Base-by-base conservation (phyloP, 2,888 invertebrate species). In the Drosophila falleni region DNA sequence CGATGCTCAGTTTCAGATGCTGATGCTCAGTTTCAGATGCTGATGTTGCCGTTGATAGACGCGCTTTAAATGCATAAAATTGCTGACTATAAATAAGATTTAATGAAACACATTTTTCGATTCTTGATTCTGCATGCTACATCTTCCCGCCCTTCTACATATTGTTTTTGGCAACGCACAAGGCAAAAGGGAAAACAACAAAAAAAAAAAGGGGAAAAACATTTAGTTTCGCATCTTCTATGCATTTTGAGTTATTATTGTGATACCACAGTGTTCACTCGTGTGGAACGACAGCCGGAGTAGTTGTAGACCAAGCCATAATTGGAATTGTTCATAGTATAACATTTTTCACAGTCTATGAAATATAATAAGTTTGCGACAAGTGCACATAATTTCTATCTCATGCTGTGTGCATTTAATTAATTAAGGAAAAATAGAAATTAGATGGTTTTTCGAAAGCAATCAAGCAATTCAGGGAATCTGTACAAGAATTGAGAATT, bases 11-110 rank as follows among this genome's bases (percentile, higher is more conserved):
- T 55, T 81, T 66, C 78, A 56, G 78, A 44, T 62, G 70, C 54
- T 37, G 68, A 53, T 55, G 55, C 56, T 72, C 44, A 50, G 50
- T 19, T 33, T 19, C 50, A 33, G 51, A 10, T 51, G 63, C 35
- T 85, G 84, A 87, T 91, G 81, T 81, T 77, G 79, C 87, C 62
- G 91, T 87, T 91, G 91, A 91, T 91, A 91, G 91, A 91, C 91
- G 90, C 91, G 85, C 89, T 90, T 91, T 90, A 91, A 91, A 90
- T 91, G 90, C 91, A 91, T 91, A 89, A 91, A 92, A 91, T 91
- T 91, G 91, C 89, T 85, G 87, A 89, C 91, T 91, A 90, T 91
- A 91, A 91, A 91, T 91, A 90, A 91, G 75, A 91, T 85, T 90
- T 84, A 91, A 91, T 90, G 89, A 87, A 86, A 90, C 82, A 86